Evolutionary conservation across 2,113 vertebrate genomes (phyloP).

Genomic region (Protomyctophum bolini): DNA sequence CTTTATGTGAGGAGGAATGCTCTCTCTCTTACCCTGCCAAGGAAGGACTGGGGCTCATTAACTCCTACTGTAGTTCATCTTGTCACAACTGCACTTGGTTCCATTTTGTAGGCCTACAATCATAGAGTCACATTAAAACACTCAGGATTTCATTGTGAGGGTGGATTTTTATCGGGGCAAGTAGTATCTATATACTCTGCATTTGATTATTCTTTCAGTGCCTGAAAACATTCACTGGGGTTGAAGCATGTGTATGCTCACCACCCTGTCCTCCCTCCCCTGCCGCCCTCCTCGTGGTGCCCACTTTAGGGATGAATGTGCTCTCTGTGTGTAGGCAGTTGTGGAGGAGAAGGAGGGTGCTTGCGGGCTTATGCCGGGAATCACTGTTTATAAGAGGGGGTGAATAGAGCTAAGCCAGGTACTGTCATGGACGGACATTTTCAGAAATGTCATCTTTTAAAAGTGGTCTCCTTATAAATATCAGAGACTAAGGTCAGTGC

Average conservation of each 20-base stretch:
- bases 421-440: slow-evolving; percentile 37
- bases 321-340: slow-evolving; percentile 65
- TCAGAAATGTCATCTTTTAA: slow-evolving; percentile 29
- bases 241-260: slow-evolving; percentile 48
- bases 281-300: slow-evolving; percentile 56
- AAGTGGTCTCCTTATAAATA: background rate
- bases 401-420: slow-evolving; percentile 63
- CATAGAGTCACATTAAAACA: too few relatives aligned
- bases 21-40: slow-evolving; percentile 44
- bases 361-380: slow-evolving; percentile 16
- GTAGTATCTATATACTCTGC: slow-evolving; percentile 15
- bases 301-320: slow-evolving; percentile 75
- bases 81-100: slow-evolving; percentile 51
- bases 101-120: too few relatives aligned
- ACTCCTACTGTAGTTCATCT: slow-evolving; percentile 37
- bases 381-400: slow-evolving; percentile 47
- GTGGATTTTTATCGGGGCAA: slow-evolving; percentile 53
- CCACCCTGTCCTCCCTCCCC: background rate
- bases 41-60: slow-evolving; percentile 49
- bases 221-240: slow-evolving; percentile 48
- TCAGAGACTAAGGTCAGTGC: slow-evolving; percentile 4
- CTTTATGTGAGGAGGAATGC: slow-evolving; percentile 37
- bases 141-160: background rate
- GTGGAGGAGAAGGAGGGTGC: slow-evolving; percentile 53
- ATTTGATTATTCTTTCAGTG: slow-evolving; percentile 48